Base-by-base conservation (phyloP, 2,113 vertebrate species). In the Cettia cetti region DNA sequence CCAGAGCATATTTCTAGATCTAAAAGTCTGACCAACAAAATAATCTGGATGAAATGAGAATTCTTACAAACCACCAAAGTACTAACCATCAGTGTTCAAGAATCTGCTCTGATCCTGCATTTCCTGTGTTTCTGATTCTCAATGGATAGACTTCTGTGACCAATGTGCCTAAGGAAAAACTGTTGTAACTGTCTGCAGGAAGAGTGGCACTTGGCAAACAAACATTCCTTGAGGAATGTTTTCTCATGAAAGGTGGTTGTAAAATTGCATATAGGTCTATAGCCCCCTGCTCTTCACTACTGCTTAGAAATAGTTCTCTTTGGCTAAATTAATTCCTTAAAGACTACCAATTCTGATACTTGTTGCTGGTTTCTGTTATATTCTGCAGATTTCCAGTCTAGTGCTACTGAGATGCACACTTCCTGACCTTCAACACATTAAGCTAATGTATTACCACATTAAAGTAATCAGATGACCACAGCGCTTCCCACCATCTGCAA, bases 241-340 rank as follows among this genome's bases (percentile, higher is more conserved):
- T 47, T 47, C 20, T 21, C 45, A 21, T 47, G 21, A 47, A 83
- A 90, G 61, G n/a, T 79, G 53, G 26, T 64, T 79, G 56, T 84
- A 92, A 94, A 56, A 40, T 82, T 84, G 68, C 87, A 50, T 42
- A 42, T 13, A 75, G 47, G 39, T 84, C 71, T 82, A 24, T 13
- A 44, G 44, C n/a, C 60, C 83, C 75, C 79, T 88, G 75, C 81
- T 82, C 66, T 71, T 74, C 56, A 61, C 37, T 45, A 15, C 27
- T 89, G 47, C 61, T 72, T 77, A 87, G 81, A 84, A 89, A 92
- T 75, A 94, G 60, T 63, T 82, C 50, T 92, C 82, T 92, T 82
- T 71, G 76, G 39, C 30, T 92, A 97, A 93, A 96, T 96, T 96
- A 96, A 96, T 97, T 97, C 82, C 90, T 88, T 95, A 95, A 97